A percentile compares a stretch with the other conserved stretches of the same genome.
phyloP scores from a whole-genome alignment of 2,888 invertebrate species.

The Heliconius erato region DNA sequence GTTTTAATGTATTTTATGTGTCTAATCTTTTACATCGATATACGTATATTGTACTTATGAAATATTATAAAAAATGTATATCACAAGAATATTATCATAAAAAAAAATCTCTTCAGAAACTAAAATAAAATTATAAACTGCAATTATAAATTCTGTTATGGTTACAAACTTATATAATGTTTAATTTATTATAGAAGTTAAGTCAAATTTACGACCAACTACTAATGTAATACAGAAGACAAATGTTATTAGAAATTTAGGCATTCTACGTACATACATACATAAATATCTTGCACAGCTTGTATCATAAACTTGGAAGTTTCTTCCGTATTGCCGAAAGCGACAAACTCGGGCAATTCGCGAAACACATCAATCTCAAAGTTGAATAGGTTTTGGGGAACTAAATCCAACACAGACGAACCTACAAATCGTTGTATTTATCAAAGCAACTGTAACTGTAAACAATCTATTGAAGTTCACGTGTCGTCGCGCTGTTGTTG shows the following conservation, averaged over 20 bases:
- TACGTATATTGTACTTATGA: too few relatives aligned
- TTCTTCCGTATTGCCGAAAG: slow-evolving; percentile 57
- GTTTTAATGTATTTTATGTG: too few relatives aligned
- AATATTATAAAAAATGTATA: too few relatives aligned
- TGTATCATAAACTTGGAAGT: slow-evolving; percentile 65
- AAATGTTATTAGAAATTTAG: slow-evolving; percentile 26
- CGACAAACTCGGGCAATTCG: slow-evolving; percentile 58
- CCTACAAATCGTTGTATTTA: slow-evolving; percentile 48
- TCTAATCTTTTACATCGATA: too few relatives aligned
- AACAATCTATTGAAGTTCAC: slow-evolving; percentile 39
- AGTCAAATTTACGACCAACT: background rate
- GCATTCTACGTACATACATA: slow-evolving; percentile 12
- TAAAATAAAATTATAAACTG: too few relatives aligned
- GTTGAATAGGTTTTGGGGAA: slow-evolving; percentile 52
- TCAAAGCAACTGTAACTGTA: slow-evolving; percentile 45
- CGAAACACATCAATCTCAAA: slow-evolving; percentile 72
- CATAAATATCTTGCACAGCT: slow-evolving; percentile 23
- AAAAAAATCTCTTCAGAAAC: too few relatives aligned
- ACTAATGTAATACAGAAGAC: background rate
- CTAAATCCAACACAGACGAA: slow-evolving; percentile 40
- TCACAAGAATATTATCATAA: too few relatives aligned
- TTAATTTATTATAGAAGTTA: background rate
- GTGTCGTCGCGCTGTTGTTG: slow-evolving; percentile 6
- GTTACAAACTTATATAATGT: background rate
- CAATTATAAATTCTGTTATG: too few relatives aligned